A percentile compares a stretch with the other conserved stretches of the same genome.
Conservation (phyloP, 2,797 vertebrate species). For the Salmo trutta region DNA sequence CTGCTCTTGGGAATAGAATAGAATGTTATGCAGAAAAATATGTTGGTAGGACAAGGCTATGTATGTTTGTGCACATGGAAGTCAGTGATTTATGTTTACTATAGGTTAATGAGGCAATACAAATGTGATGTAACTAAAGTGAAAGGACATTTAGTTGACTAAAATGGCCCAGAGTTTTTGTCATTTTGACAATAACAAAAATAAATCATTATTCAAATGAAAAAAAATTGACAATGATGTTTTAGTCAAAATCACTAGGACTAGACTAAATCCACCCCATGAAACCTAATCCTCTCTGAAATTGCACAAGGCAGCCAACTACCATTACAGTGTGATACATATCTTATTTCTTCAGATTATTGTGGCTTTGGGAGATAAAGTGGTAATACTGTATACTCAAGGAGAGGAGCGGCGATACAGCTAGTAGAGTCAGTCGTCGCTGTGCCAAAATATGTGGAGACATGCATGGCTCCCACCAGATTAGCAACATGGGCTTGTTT, state of each 20-base stretch:
- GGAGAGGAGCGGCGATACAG: constrained; percentile 79
- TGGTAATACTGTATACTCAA: constrained; percentile 81
- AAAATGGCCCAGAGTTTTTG: too few species aligned
- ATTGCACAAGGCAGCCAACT: constrained; percentile 81
- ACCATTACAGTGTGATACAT: constrained; percentile 84
- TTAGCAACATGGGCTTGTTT: constrained; percentile 86
- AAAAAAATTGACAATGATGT: too few species aligned
- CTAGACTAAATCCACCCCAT: constrained; percentile 64
- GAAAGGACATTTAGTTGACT: constrained; percentile 79
- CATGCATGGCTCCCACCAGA: constrained; percentile 89
- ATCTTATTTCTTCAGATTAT: constrained; percentile 85
- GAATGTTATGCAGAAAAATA: too few species aligned
- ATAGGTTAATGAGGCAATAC: constrained; percentile 77
- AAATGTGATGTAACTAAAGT: constrained; percentile 80
- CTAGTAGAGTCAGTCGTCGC: constrained; percentile 80
- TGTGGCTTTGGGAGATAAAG: constrained; percentile 81
- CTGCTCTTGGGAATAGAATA: too few species aligned
- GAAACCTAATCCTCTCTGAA: constrained; percentile 87
- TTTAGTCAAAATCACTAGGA: too few species aligned
- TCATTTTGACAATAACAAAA: too few species aligned
- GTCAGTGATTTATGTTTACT: constrained; percentile 75
- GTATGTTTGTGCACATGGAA: too few species aligned
- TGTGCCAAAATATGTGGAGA: constrained; percentile 90
- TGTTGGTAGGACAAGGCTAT: too few species aligned
- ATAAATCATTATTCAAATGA: too few species aligned